Percentiles rank a stretch among this genome's conserved stretches.
Conservation (phyloP, 1,140 invertebrate species). For the Druon quercuslanigerum region DNA sequence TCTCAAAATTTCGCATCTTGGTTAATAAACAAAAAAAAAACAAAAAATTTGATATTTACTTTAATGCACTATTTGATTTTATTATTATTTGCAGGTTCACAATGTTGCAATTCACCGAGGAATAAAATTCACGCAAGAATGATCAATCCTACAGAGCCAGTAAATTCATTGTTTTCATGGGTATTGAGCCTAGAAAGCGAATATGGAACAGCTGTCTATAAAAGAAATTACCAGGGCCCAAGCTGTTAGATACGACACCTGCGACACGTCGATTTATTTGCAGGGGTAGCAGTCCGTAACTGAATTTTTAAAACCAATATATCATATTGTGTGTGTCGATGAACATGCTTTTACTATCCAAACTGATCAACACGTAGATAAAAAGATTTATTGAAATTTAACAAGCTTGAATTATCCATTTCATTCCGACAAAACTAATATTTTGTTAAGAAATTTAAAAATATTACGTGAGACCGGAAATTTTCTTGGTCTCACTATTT, state of each 20-base stretch:
- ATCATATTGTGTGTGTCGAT: conserved; percentile 17
- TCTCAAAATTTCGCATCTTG: too few relatives aligned
- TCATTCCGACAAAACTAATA: too few relatives aligned
- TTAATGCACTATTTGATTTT: too few relatives aligned
- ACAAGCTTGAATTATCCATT: too few relatives aligned
- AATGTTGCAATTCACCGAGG: not conserved
- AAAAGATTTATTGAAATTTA: too few relatives aligned
- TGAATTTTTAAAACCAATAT: conserved; percentile 16
- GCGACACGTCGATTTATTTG: conserved; percentile 31
- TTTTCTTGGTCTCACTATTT: too few relatives aligned
- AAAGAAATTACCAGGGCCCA: conserved; percentile 9
- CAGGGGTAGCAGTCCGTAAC: not conserved
- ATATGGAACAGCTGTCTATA: conserved; percentile 21
- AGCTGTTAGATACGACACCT: conserved; percentile 18
- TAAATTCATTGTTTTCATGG: conserved; percentile 18
- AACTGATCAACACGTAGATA: too few relatives aligned
- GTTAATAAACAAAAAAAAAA: too few relatives aligned
- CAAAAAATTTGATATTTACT: too few relatives aligned
- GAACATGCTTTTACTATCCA: conserved; percentile 2
- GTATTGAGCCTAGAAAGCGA: conserved; percentile 18
- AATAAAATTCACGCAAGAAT: not conserved
- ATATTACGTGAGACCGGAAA: too few relatives aligned
- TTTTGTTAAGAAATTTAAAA: too few relatives aligned
- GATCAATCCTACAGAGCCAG: not conserved
- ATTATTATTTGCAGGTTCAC: not conserved